These are phyloP conservation scores for Corbicula japonica DNA, from an alignment of 2,888 invertebrate species.

Conservation along the genomic window DNA sequence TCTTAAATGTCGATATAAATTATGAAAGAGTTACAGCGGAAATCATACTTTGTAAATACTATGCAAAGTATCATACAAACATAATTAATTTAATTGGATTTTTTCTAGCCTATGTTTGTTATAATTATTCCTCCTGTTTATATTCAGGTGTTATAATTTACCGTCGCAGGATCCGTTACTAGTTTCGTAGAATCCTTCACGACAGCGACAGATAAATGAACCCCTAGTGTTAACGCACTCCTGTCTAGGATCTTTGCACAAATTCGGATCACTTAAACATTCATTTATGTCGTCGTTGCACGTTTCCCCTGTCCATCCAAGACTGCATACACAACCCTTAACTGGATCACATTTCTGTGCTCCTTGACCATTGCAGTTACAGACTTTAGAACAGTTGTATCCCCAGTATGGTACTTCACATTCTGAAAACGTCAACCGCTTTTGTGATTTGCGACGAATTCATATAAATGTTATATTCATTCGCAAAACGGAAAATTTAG, in stretches of 20 bases:
- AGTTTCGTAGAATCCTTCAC: neutral
- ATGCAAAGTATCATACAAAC: too few species aligned
- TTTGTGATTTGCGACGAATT: too few species aligned
- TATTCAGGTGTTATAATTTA: too few species aligned
- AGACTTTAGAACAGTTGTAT: neutral
- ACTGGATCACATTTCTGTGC: constrained; percentile 5
- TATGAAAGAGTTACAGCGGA: too few species aligned
- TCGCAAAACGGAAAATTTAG: too few species aligned
- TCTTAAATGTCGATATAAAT: too few species aligned
- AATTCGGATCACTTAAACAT: neutral
- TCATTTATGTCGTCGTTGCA: constrained; percentile 7
- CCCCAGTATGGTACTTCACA: constrained; percentile 8
- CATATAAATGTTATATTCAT: too few species aligned
- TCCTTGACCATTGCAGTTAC: constrained; percentile 3
- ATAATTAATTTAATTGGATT: too few species aligned
- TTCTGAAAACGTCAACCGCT: neutral
- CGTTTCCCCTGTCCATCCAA: constrained; percentile 8
- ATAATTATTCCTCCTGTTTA: too few species aligned
- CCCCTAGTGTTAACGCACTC: neutral
- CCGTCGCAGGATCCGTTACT: too few species aligned
- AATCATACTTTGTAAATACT: too few species aligned
- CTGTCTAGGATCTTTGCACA: neutral
- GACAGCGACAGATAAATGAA: constrained; percentile 3
- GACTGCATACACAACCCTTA: neutral
- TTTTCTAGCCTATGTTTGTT: too few species aligned